phyloP scores from a whole-genome alignment of 2,888 invertebrate genomes.

The Cantharis rustica region DNA sequence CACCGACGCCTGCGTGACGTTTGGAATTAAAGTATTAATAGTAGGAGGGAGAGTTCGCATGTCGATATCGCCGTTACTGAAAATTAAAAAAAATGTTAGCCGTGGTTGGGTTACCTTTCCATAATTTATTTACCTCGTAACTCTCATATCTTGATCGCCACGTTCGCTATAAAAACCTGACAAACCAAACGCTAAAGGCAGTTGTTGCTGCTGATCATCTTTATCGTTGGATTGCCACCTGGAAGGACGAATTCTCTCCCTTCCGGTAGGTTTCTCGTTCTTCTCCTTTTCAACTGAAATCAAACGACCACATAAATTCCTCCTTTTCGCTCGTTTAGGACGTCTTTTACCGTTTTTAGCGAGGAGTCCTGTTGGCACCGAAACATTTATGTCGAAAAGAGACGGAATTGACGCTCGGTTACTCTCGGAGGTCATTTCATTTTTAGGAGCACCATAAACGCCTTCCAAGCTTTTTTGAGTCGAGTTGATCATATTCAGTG shows the following conservation, averaged over 20 bases:
- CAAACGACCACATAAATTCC: background rate
- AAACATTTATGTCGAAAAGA: slow-evolving; percentile 51
- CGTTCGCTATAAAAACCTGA: slow-evolving; percentile 44
- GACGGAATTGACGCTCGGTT: slow-evolving; percentile 48
- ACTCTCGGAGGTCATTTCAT: slow-evolving; percentile 17
- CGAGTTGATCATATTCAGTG: slow-evolving; percentile 60
- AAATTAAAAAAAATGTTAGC: slow-evolving; percentile 14
- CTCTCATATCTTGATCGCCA: slow-evolving; percentile 55
- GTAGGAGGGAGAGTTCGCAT: slow-evolving; percentile 52
- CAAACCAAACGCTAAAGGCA: slow-evolving; percentile 37
- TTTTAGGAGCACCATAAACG: slow-evolving; percentile 51
- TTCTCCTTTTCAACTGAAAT: slow-evolving; percentile 32
- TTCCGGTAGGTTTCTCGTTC: slow-evolving; percentile 37
- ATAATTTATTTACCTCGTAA: slow-evolving; percentile 43
- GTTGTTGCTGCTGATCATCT: slow-evolving; percentile 33
- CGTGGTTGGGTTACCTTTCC: background rate
- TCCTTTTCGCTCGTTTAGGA: background rate
- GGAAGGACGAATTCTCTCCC: slow-evolving; percentile 48
- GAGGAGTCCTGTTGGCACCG: slow-evolving; percentile 47
- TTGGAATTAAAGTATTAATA: slow-evolving; percentile 24
- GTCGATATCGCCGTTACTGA: slow-evolving; percentile 55
- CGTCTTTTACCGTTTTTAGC: slow-evolving; percentile 31
- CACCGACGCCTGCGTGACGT: slow-evolving; percentile 2
- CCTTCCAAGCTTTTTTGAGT: slow-evolving; percentile 59
- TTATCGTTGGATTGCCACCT: slow-evolving; percentile 54